Conservation (phyloP, 2,888 invertebrate genomes). For the Drosophila robusta region DNA sequence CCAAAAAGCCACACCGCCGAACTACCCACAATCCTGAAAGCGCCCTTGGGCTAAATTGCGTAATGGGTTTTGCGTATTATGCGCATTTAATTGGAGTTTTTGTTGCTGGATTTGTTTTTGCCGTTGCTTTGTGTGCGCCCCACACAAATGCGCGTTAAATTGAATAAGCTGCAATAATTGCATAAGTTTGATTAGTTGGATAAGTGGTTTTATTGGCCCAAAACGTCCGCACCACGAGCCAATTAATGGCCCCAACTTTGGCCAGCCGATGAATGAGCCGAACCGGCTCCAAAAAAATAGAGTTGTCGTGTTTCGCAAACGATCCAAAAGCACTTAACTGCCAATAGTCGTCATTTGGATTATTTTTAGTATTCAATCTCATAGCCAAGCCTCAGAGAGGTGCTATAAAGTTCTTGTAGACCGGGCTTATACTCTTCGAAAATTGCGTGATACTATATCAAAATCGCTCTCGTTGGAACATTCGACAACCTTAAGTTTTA, state of each 20-base stretch:
- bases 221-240: slow-evolving; percentile 3
- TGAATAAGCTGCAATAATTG: slow-evolving; percentile 71
- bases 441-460: too few species aligned
- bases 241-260: slow-evolving; percentile 9
- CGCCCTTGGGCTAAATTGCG: slow-evolving; percentile 32
- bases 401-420: too few species aligned
- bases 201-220: slow-evolving; percentile 55
- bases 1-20: neutral
- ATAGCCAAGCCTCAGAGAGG: too few species aligned
- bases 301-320: neutral
- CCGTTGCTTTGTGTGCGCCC: slow-evolving; percentile 4
- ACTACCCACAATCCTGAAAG: neutral
- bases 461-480: too few species aligned
- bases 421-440: too few species aligned
- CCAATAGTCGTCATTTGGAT: neutral
- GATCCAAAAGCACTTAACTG: neutral
- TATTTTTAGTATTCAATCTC: too few species aligned
- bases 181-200: slow-evolving; percentile 73
- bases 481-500: too few species aligned
- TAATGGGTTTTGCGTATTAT: slow-evolving; percentile 49
- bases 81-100: slow-evolving; percentile 64
- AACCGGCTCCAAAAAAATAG: neutral
- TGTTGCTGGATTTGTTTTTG: slow-evolving; percentile 33
- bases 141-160: slow-evolving; percentile 59
- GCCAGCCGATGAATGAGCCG: neutral